Base-by-base conservation (phyloP, 2,113 vertebrate genomes). In the Elephantulus edwardii region DNA sequence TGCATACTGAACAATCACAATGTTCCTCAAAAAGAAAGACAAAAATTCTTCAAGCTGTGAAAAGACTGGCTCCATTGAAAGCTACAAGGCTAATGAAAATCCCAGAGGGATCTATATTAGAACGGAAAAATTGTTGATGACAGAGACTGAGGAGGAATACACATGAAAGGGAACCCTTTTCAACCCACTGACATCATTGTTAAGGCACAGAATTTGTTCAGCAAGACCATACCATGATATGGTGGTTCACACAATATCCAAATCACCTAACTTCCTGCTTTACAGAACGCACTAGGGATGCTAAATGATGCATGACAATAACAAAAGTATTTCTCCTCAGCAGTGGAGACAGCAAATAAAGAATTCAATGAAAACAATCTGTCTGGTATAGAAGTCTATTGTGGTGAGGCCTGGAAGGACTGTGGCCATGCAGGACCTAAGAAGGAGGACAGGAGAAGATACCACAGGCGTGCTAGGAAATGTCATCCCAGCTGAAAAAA, bases 321-420 rank as follows among this genome's bases (percentile, higher is more conserved):
- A 94, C 90, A 91, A 91, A 91, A 94, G 93, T 35, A n/a, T 94
- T 93, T 93, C 52, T 89, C 81, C 50, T 72, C 54, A 38, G 60
- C 48, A 35, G 54, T 46, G 48, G 68, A 93, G 88, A 87, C 35
- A n/a, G 70, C 2, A 62, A 33, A 81, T 33, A 24, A 60, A 91
- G 60, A 82, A 83, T 62, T 88, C 76, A 40, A 82, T 72, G 89
- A 76, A 70, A 92, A 78, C 0, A 42, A 93, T 90, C 80, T 62
- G 90, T 86, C n/a, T 33, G 14, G 68, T 8, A 28, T 54, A 87
- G 64, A 70, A 90, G 48, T 62, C 60, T 93, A 86, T 95, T 38
- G 79, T 44, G 13, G 3, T 52, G 28, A 89, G 84, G 74, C 80
- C 33, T 38, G 17, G 33, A 71, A 92, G 86, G 91, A 71, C 71